Conservation (phyloP, 1,140 invertebrate genomes). For the Rhynchophorus ferrugineus region DNA sequence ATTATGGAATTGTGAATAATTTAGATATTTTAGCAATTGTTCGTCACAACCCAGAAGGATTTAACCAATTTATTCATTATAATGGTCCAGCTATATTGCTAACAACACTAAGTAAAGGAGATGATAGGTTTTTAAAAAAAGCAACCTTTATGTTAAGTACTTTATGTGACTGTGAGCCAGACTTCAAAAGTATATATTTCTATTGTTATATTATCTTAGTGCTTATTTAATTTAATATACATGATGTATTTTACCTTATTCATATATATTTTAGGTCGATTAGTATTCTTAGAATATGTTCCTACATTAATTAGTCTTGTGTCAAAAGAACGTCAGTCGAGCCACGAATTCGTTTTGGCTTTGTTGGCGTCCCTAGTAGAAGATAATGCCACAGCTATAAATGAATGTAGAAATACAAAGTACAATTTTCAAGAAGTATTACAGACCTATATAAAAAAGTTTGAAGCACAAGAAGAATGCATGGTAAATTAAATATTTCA, state of each 20-base stretch:
- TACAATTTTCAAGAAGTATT: constrained; percentile 29
- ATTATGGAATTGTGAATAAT: not conserved
- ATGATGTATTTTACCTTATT: not conserved
- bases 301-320: constrained; percentile 31
- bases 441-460: constrained; percentile 23
- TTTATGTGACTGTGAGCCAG: constrained; percentile 48
- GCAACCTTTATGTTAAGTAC: constrained; percentile 59
- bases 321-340: constrained; percentile 24
- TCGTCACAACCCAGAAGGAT: constrained; percentile 50
- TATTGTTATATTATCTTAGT: not conserved
- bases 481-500: constrained; percentile 14
- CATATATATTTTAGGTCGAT: constrained; percentile 23
- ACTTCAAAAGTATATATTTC: constrained; percentile 47
- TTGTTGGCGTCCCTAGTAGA: constrained; percentile 29
- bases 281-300: constrained; percentile 31
- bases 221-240: not conserved
- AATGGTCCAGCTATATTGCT: constrained; percentile 57
- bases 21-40: constrained; percentile 48
- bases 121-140: constrained; percentile 59
- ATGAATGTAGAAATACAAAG: constrained; percentile 28
- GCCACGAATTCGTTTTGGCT: constrained; percentile 35
- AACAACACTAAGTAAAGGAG: constrained; percentile 49
- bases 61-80: constrained; percentile 50
- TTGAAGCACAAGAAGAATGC: constrained; percentile 29
- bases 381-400: constrained; percentile 27